Conservation (phyloP, 2,797 vertebrate species). For the Uromys caudimaculatus region DNA sequence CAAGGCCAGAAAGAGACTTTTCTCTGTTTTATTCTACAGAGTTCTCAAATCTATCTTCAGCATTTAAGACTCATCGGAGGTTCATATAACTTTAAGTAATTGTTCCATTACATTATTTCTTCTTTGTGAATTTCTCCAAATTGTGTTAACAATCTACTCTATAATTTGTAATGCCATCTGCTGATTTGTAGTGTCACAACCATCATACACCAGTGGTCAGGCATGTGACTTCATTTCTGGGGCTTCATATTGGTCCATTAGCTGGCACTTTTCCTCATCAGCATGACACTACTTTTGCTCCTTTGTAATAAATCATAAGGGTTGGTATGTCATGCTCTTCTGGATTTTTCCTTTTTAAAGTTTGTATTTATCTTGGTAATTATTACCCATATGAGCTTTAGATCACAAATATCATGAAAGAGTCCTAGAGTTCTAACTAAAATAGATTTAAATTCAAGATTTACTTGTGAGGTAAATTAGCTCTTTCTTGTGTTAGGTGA, state of each 20-base stretch:
- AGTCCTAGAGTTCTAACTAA: background rate
- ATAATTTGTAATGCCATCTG: background rate
- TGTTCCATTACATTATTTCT: background rate
- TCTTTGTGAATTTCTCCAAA: background rate
- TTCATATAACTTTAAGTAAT: background rate
- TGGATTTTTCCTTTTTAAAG: background rate
- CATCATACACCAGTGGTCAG: background rate
- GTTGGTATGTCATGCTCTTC: background rate
- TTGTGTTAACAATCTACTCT: background rate
- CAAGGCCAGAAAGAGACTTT: constrained; percentile 17
- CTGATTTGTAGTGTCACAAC: background rate
- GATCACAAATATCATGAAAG: constrained; percentile 23
- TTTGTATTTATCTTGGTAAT: constrained; percentile 29
- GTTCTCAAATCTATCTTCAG: background rate
- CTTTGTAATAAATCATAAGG: background rate
- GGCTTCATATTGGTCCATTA: background rate
- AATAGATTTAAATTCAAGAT: constrained; percentile 24
- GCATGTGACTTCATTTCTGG: background rate
- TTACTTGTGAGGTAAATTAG: constrained; percentile 3
- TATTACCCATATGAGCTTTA: constrained; percentile 21
- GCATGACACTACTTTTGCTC: background rate
- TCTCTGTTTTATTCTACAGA: background rate
- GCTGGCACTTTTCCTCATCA: background rate
- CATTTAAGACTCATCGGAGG: background rate
- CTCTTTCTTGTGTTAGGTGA: background rate